phyloP scores from a whole-genome alignment of 2,113 vertebrate species.

The Amia ocellicauda region DNA sequence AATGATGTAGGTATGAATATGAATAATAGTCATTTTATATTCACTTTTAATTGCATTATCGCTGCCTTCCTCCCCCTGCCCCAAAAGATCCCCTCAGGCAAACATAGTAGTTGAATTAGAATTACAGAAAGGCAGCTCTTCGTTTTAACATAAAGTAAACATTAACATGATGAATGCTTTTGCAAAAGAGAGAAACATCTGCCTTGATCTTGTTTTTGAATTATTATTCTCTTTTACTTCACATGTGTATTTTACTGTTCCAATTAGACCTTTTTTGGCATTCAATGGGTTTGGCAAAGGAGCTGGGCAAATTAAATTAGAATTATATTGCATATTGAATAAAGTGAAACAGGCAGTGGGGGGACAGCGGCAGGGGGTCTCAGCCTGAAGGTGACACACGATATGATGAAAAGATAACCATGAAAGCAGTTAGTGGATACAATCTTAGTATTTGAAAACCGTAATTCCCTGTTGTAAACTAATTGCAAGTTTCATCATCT shows the following conservation, averaged over 20 bases:
- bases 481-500: no score
- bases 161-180: constrained; percentile 27
- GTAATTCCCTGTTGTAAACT: no score
- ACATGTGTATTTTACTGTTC: not conserved
- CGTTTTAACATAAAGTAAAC: constrained; percentile 24
- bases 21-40: constrained; percentile 13
- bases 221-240: not conserved
- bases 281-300: constrained; percentile 6
- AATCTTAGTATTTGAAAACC: no score
- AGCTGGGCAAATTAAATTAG: not conserved
- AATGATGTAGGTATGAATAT: not conserved
- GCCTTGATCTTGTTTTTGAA: constrained; percentile 15
- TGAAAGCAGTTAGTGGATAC: no score
- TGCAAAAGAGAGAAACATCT: constrained; percentile 6
- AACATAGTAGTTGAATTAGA: constrained; percentile 1
- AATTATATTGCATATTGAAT: no score
- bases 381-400: constrained; percentile 9
- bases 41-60: constrained; percentile 23
- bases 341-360: no score
- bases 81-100: constrained; percentile 9
- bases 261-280: not conserved
- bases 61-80: constrained; percentile 19
- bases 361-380: constrained; percentile 6
- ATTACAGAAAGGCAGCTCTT: constrained; percentile 12
- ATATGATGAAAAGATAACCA: not conserved